Base-by-base conservation (phyloP, 2,113 vertebrate genomes). In the Dromaius novaehollandiae region DNA sequence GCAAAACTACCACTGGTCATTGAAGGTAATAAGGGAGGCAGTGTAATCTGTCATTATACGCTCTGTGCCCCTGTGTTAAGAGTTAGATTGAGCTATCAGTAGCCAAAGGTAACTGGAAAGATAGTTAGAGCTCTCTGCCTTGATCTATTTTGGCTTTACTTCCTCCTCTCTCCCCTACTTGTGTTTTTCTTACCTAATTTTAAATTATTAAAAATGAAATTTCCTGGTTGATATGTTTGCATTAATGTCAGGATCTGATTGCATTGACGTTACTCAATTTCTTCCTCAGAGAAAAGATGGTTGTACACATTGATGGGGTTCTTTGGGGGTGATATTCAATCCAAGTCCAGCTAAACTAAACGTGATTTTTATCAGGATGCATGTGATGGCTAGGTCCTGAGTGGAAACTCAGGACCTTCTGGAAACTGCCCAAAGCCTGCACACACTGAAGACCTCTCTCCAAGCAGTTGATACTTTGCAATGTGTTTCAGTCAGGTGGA, bases 141-240 rank as follows among this genome's bases (percentile, higher is more conserved):
- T 26, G 21, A 88, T 80, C 60, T 93, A 30, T 92, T 96, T 89
- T 88, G 42, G 36, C 42, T 94, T 89, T 75, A 53, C 20, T 88
- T 95, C 77, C 26, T 90, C 58, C 42, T 79, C 50, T 91, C 63
- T 86, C 89, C 53, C 40, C 50, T 68, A 38, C 20, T 92, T 77
- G n/a, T 18, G 77, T 83, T 93, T 81, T 85, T 18, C 46, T 80
- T 86, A 71, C 42, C 53, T 79, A 82, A 93, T 90, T 94, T 86
- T 93, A 55, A 92, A 87, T 68, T 89, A 91, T 68, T 90, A 91
- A 92, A 90, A 82, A 86, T 56, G 6, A 89, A 63, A 93, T 93
- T 92, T 94, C 84, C 69, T 88, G 64, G 32, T 61, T 76, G 77
- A 60, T 89, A 64, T 9, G 28, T 89, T 96, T 82, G 32, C 36